Percentiles rank a stretch among this genome's conserved stretches.
phyloP scores from a whole-genome alignment of 2,797 vertebrate genomes.

The Sylvilagus floridanus region DNA sequence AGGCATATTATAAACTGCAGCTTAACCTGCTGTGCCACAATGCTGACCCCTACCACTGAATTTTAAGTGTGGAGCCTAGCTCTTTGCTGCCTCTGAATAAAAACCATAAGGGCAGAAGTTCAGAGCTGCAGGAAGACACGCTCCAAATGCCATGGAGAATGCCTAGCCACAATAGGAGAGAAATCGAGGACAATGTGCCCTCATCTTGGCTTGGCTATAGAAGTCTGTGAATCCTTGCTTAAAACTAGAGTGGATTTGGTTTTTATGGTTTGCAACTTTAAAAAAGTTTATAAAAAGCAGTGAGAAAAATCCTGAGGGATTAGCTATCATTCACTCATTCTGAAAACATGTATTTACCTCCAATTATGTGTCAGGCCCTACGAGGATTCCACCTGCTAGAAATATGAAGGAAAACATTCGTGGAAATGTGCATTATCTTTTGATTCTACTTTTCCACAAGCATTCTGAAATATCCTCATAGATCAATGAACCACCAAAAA shows the following conservation, averaged over 20 bases:
- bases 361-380: neutral
- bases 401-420: neutral
- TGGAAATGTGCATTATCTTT: no score
- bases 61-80: neutral
- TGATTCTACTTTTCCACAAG: no score
- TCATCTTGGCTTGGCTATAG: neutral
- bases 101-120: neutral
- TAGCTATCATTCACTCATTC: constrained; percentile 2
- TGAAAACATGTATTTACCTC: neutral
- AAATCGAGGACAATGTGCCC: neutral
- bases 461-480: no score
- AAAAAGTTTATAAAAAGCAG: neutral
- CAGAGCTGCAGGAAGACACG: neutral
- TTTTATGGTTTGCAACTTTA: neutral
- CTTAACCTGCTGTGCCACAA: no score
- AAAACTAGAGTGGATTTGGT: neutral
- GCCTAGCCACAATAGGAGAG: neutral
- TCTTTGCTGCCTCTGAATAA: neutral
- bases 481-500: neutral
- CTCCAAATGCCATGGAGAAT: neutral
- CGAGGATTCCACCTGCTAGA: neutral
- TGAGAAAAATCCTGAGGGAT: neutral
- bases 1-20: no score
- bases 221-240: neutral
- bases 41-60: no score